phyloP scores from a whole-genome alignment of 2,113 vertebrate species.

The Engraulis encrasicolus region DNA sequence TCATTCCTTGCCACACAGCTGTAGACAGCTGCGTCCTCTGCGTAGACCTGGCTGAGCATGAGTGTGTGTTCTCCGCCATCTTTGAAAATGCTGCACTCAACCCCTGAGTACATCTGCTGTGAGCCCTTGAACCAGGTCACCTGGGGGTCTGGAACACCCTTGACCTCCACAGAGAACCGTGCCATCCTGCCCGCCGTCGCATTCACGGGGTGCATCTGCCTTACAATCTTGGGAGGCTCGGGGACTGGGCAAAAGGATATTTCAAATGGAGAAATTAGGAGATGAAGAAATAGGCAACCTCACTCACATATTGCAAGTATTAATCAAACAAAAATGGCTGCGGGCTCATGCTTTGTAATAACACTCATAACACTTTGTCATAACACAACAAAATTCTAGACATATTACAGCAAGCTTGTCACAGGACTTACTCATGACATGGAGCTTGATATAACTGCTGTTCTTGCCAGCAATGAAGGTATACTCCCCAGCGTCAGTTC shows the following conservation, averaged over 20 bases:
- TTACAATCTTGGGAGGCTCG: slow-evolving; percentile 83
- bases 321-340: not conserved
- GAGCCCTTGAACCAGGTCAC: slow-evolving; percentile 91
- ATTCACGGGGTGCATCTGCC: slow-evolving; percentile 78
- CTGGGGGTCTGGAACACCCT: slow-evolving; percentile 85
- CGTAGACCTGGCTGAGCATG: slow-evolving; percentile 87
- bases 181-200: slow-evolving; percentile 84
- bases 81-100: slow-evolving; percentile 90
- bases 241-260: slow-evolving; percentile 74
- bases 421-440: slow-evolving; percentile 82
- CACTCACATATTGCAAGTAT: not conserved
- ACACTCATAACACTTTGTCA: too few relatives aligned
- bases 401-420: not conserved
- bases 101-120: slow-evolving; percentile 81
- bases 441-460: slow-evolving; percentile 82
- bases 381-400: not conserved
- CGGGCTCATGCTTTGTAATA: not conserved
- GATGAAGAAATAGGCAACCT: not conserved
- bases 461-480: slow-evolving; percentile 93
- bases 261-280: not conserved
- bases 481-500: slow-evolving; percentile 91
- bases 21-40: slow-evolving; percentile 86
- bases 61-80: slow-evolving; percentile 88
- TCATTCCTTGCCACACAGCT: slow-evolving; percentile 89
- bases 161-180: slow-evolving; percentile 83